Evolutionary conservation across 2,888 invertebrate genomes (phyloP).

Genomic region (Athalia cordata): DNA sequence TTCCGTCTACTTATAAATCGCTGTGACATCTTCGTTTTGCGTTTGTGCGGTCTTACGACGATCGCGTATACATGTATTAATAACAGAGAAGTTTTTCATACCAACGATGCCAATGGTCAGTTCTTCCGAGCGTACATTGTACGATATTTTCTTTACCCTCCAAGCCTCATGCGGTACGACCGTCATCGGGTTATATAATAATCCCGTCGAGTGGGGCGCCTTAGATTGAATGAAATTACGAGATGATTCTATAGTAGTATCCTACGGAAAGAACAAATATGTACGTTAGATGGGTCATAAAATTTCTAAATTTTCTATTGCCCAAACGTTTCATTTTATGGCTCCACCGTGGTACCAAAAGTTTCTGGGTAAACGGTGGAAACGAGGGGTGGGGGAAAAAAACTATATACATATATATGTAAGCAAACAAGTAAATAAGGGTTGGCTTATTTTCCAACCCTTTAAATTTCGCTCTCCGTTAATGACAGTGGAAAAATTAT

Average conservation of each 20-base stretch:
- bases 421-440: conserved; percentile 6
- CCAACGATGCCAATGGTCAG: no score
- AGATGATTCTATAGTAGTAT: no score
- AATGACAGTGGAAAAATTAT: conserved; percentile 30
- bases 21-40: conserved; percentile 30
- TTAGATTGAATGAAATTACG: no score
- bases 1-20: no score
- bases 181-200: no score
- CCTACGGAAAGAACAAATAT: not conserved
- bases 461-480: conserved; percentile 4
- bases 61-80: no score
- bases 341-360: not conserved
- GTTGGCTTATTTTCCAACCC: conserved; percentile 12
- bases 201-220: no score
- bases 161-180: no score
- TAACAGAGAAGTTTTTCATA: no score
- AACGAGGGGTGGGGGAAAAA: not conserved
- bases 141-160: no score
- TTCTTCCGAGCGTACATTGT: no score
- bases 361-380: not conserved
- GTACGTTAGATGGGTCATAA: not conserved
- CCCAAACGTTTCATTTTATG: conserved; percentile 12
- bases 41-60: no score
- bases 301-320: not conserved
- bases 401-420: not conserved